Base-by-base conservation (phyloP, 2,888 invertebrate species). In the Nomada fabriciana region DNA sequence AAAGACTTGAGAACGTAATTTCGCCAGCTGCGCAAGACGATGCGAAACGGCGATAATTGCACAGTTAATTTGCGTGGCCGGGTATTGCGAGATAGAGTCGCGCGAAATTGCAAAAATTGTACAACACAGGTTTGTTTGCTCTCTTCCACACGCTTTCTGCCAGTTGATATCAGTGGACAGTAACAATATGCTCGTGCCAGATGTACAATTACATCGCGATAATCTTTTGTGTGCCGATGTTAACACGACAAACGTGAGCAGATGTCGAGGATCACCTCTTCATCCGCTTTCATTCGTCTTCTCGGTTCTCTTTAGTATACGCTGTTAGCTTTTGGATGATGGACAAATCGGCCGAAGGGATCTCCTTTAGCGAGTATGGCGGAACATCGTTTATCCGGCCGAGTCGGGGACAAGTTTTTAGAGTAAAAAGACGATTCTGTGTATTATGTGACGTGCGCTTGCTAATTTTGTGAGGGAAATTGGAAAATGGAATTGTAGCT, bases 31-130 rank as follows among this genome's bases (percentile, higher is more conserved):
- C 69, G 50, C 43, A 76, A 67, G 36, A 52, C 36, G 64, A 80
- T 63, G 68, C n/a, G 47, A n/a, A n/a, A n/a, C 36, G 57, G 15
- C 67, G 50, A 63, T 69, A 86, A 83, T 75, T 80, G 75, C 76
- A 69, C 64, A 59, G 72, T 60, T 83, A 63, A 77, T 83, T 86
- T 67, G 71, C 76, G 42, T 81, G 57, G 50, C 63, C 55, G 76
- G 53, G 23, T 60, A 52, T 15, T 25, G 53, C n/a, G 36, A 15
- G 13, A 55, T 74, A 85, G 76, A 64, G 23, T 74, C 36, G 11
- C 13, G 76, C 68, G 71, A 76, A 77, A 83, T 73, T 63, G 79
- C 67, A 71, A 80, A 83, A 85, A 85, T 80, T 80, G 83, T 83
- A 36, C 87, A 87, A 76, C 83, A 74, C n/a, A 23, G 60, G 60